Base-by-base conservation (phyloP, 2,113 vertebrate genomes). In the Ptilonorhynchus violaceus region DNA sequence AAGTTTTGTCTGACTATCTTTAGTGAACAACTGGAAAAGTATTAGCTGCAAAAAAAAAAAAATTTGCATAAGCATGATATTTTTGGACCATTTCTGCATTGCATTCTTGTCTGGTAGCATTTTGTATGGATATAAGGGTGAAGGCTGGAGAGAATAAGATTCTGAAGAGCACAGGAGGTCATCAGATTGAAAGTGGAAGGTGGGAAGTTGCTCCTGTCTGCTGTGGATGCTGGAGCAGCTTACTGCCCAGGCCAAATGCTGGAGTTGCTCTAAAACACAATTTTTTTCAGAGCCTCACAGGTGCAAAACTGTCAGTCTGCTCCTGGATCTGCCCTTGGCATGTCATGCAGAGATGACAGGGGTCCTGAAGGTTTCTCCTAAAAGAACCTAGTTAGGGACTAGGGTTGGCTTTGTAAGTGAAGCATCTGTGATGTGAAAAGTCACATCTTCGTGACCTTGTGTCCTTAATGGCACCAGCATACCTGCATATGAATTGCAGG, bases 311-410 rank as follows among this genome's bases (percentile, higher is more conserved):
- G 31, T 52, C 30, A 16, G 14, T 62, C 24, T 64, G 16, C 30
- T 79, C 24, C 24, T 63, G 20, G 21, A 47, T 42, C 46, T 64
- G 25, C 62, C 50, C 35, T 52, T 41, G 59, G 24, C n/a, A 12
- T 5, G 13, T 60, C 2, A 2, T 0, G 0, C 33, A 33, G 27
- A 35, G 22, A 21, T 30, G 11, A 35, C 10, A 17, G 13, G 25
- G 19, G 19, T 76, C n/a, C 12, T 23, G 5, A 53, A 77, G 19
- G 24, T 53, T 73, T 47, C 68, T 84, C 13, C 63, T 50, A 12
- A 39, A 79, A 58, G 8, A 66, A 41, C 27, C 9, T 67, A 11
- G 17, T 46, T 50, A 46, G 42, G 22, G 24, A 33, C 42, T 53
- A 37, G 22, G 35, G 17, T 66, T 85, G 52, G 41, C 44, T n/a